Conservation (phyloP, 2,113 vertebrate species). For the Lepus americanus region DNA sequence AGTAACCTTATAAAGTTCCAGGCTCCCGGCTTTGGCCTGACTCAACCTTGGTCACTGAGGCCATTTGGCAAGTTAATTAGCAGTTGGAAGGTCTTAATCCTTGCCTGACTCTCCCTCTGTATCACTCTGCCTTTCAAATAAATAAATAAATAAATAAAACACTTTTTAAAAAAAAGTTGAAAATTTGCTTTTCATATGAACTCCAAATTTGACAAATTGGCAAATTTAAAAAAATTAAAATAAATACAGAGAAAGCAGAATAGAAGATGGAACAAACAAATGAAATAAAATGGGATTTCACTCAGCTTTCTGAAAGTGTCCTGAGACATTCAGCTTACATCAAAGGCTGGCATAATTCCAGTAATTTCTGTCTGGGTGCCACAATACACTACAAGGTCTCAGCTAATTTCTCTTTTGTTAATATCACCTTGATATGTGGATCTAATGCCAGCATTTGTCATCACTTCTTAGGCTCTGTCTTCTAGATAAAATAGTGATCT, state of each 20-base stretch:
- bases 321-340: not conserved
- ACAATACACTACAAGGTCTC: not conserved
- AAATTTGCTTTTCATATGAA: not conserved
- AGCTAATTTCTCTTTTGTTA: not conserved
- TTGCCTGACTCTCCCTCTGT: too few species aligned
- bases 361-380: not conserved
- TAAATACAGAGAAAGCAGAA: not conserved
- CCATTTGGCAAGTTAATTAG: too few species aligned
- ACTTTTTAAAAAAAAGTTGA: not conserved
- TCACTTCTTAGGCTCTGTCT: not conserved
- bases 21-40: too few species aligned
- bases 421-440: too few species aligned
- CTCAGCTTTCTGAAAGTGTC: not conserved
- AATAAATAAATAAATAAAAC: too few species aligned
- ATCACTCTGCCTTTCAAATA: too few species aligned
- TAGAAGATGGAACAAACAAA: not conserved
- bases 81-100: too few species aligned
- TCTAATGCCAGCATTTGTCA: not conserved
- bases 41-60: too few species aligned
- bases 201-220: not conserved
- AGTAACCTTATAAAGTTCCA: too few species aligned
- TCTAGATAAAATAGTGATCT: not conserved
- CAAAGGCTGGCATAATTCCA: not conserved
- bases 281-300: not conserved
- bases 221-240: constrained; percentile 24